Base-by-base conservation (phyloP, 2,797 vertebrate genomes). In the Xenops minutus region DNA sequence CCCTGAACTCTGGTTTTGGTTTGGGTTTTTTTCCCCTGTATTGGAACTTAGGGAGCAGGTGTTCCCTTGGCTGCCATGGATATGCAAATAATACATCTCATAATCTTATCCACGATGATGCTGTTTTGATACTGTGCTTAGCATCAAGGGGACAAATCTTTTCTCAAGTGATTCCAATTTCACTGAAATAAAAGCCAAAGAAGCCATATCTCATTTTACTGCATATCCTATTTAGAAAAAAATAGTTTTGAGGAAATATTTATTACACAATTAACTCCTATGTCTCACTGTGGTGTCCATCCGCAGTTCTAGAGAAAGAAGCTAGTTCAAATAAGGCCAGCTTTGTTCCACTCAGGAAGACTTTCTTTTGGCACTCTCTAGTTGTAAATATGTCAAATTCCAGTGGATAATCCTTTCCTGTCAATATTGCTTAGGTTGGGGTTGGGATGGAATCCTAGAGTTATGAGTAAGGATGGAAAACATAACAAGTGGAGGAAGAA, bases 401-500 rank as follows among this genome's bases (percentile, higher is more conserved):
- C 93, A 97, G 89, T 2, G 39, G 94, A 89, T 59, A 92, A 89
- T 79, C 71, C 82, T 58, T 91, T 96, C 92, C 91, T 88, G 90
- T 92, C 94, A 89, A 66, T 90, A 74, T 39, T 77, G 75, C 88
- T 95, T 96, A 95, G 77, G 55, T 3, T 91, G 66, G 76, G 51
- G 62, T 51, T 88, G 69, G 88, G 92, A 95, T 72, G 78, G 85
- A 94, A 89, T 93, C 91, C 94, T 97, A 77, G 55, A 93, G 55
- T 88, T 97, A 90, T 93, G 94, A 97, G 93, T 92, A 91, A 97
- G 90, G 91, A 75, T 78, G 91, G 94, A 97, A 96, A 95, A 93
- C 74, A 78, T 90, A 95, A 91, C 52, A 87, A 79, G 27, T 10
- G 10, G 63, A 92, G 78, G 87, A 84, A 81, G 75, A 95, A 89